Evolutionary conservation across 2,113 vertebrate species (phyloP).

Genomic region (Cranoglanis bouderius): DNA sequence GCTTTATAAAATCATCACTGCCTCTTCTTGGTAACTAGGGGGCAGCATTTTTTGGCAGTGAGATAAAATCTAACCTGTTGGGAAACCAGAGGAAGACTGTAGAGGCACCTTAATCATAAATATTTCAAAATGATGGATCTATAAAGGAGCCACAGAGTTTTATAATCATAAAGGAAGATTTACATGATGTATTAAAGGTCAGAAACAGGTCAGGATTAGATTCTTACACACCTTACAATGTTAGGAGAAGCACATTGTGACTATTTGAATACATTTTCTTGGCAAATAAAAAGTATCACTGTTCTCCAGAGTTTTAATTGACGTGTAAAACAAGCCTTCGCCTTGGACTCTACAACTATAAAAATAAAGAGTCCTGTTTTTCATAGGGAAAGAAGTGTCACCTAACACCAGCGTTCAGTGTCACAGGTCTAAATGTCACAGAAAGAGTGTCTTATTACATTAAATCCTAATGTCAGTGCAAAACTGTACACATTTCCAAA

Average conservation of each 20-base stretch:
- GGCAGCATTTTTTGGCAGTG: too few relatives aligned
- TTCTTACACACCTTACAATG: background rate
- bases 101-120: too few relatives aligned
- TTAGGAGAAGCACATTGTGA: background rate
- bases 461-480: too few relatives aligned
- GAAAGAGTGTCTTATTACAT: too few relatives aligned
- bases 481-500: too few relatives aligned
- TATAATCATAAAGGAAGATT: background rate
- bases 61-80: too few relatives aligned
- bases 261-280: background rate
- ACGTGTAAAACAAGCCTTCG: background rate
- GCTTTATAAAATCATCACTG: too few relatives aligned
- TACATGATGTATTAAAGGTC: background rate
- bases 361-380: background rate
- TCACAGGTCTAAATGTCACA: too few relatives aligned
- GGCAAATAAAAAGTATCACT: background rate
- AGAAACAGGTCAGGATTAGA: background rate
- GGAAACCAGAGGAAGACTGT: too few relatives aligned
- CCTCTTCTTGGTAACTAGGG: too few relatives aligned
- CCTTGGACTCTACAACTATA: background rate
- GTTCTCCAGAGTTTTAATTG: background rate
- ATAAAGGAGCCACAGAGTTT: background rate
- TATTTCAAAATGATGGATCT: too few relatives aligned
- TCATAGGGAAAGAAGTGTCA: background rate
- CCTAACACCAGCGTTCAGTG: too few relatives aligned